These are phyloP conservation scores for Apotomis turbidana DNA, from an alignment of 2,888 invertebrate species.

Conservation along the genomic window DNA sequence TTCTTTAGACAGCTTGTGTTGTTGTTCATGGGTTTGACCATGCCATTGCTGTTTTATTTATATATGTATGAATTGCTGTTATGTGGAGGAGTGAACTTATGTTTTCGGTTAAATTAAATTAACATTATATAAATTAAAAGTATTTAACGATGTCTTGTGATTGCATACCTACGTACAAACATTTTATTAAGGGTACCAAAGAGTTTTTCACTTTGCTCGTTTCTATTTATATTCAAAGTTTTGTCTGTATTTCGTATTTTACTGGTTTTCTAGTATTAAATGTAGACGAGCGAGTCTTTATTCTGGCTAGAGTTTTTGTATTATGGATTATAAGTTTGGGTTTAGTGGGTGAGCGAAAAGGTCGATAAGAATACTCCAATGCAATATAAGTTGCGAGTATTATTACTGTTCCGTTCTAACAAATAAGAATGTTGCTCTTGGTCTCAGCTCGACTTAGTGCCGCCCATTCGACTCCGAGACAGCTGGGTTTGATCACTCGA, in stretches of 20 bases:
- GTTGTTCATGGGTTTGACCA: slow-evolving; percentile 25
- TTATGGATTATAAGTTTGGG: too few species aligned
- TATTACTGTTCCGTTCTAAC: too few species aligned
- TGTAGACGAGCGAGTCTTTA: background rate
- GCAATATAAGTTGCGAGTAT: too few species aligned
- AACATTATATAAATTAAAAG: slow-evolving; percentile 23
- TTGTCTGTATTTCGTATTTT: slow-evolving; percentile 20
- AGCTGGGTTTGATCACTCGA: background rate
- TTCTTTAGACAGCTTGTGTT: slow-evolving; percentile 22
- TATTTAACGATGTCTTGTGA: slow-evolving; percentile 34
- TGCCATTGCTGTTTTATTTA: slow-evolving; percentile 32
- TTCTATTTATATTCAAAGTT: slow-evolving; percentile 25
- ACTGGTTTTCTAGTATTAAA: background rate
- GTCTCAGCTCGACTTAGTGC: too few species aligned
- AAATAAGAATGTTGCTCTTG: too few species aligned
- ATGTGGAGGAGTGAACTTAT: slow-evolving; percentile 20
- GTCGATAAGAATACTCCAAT: background rate
- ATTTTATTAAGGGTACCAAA: slow-evolving; percentile 24
- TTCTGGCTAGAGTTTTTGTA: background rate
- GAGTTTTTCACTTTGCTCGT: slow-evolving; percentile 6
- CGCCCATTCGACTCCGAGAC: background rate
- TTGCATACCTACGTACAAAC: slow-evolving; percentile 35
- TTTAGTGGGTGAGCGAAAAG: too few species aligned
- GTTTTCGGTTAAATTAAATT: slow-evolving; percentile 31
- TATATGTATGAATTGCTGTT: slow-evolving; percentile 21